phyloP scores from a whole-genome alignment of 2,797 vertebrate species.

The Phyllotis vaccarum region DNA sequence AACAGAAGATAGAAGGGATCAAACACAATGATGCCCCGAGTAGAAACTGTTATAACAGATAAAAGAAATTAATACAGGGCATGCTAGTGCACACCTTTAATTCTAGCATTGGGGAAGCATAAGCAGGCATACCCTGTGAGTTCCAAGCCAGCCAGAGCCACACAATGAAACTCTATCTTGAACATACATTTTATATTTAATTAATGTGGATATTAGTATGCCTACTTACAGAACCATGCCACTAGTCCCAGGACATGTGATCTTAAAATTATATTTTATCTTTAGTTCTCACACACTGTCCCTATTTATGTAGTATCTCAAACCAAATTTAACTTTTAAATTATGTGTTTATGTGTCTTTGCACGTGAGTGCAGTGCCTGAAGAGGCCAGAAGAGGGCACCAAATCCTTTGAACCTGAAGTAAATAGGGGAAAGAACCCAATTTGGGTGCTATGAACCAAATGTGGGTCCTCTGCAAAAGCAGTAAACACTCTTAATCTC shows the following conservation, averaged over 20 bases:
- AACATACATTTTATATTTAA: background rate
- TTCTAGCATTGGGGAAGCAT: background rate
- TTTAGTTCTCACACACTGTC: background rate
- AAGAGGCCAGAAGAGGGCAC: background rate
- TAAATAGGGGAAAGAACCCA: no score
- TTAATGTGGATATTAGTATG: background rate
- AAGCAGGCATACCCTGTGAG: background rate
- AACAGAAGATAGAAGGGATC: background rate
- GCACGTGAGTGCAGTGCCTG: background rate
- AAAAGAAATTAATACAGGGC: background rate
- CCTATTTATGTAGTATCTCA: constrained; percentile 5
- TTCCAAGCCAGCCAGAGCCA: background rate
- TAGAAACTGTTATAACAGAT: background rate
- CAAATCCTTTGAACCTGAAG: background rate
- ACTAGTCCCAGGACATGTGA: background rate
- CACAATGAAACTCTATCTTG: background rate
- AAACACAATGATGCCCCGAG: background rate
- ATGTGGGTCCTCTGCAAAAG: background rate
- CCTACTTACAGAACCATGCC: background rate
- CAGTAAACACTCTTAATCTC: background rate
- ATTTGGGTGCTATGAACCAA: background rate
- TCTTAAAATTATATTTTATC: background rate
- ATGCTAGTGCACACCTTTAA: background rate
- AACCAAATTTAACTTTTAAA: background rate
- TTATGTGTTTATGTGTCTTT: background rate